Evolutionary conservation across 2,113 vertebrate species (phyloP), one percentile per base, ranked within the genome.

Genomic region (Entelurus aequoreus): DNA sequence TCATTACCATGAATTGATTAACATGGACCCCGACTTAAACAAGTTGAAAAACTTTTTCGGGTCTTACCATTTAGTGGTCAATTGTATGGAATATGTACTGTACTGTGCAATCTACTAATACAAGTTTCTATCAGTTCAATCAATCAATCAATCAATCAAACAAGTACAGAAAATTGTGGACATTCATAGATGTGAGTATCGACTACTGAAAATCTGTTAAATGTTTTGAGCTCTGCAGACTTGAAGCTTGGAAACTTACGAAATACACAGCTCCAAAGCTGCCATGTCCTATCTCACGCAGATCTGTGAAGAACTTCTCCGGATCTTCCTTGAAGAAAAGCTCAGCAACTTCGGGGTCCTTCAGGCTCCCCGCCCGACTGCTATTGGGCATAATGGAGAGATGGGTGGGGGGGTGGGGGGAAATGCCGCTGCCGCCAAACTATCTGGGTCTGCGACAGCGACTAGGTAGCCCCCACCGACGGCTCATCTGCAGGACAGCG

Each of bases 181-280:
- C 19, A 19, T 19, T 19, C 19, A 19, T 19, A 19, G 19, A 19
- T 19, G 19, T 19, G 19, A 19, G 19, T 19, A 19, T 19, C 19
- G 19, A 19, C 19, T 19, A 19, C 19, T 19, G 19, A 19, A 19
- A 19, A 19, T 19, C 19, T 19, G 19, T 19, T 8, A 48, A 48
- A 48, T 48, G 5, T 15, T 48, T n/a, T 13, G 28, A 35, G 10
- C 49, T 50, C n/a, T 19, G 14, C 13, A 53, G 51, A 6, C 15
- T 52, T 4, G 4, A 14, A 15, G 11, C 16, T 16, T 8, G 51
- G 7, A 0, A 21, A 93, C 97, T 94, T 84, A 99, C 95, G 91
- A 98, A 98, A 89, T 99, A 99, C 40, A 98, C 97, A 59, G 97
- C 97, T 75, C 97, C 97, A 65, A 99, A 99, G 88, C 96, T 99